Base-by-base conservation (phyloP, 2,797 vertebrate genomes). In the Microhierax caerulescens region DNA sequence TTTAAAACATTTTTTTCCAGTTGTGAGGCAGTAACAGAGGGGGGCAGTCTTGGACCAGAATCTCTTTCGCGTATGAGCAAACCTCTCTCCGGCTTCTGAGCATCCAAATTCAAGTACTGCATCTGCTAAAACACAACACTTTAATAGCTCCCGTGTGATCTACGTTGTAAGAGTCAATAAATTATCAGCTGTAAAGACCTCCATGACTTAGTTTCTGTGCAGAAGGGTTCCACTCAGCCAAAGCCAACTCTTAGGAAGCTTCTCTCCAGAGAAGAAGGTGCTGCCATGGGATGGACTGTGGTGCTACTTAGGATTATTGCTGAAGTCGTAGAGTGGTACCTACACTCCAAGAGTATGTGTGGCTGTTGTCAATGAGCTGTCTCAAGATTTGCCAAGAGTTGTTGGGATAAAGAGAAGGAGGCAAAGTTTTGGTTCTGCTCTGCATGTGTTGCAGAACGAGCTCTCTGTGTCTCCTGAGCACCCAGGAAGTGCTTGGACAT, bases 41-140 rank as follows among this genome's bases (percentile, higher is more conserved):
- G 88, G 93, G 97, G 97, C 97, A 96, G 93, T 50, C 92, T 95
- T 95, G 93, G 63, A 89, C 70, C 90, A 96, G 81, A 57, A 45
- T n/a, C 4, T 37, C 57, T 28, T 41, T 34, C 22, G 12, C 34
- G 10, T 34, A 11, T 60, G 84, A 48, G 27, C 17, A 67, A 75
- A 27, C 7, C 19, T 54, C 7, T 72, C 63, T 63, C 59, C 30
- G 21, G n/a, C 20, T 88, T 70, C 61, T 43, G 43, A n/a, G 67
- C 6, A 37, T 39, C 14, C 22, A 39, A n/a, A 57, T 73, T 82
- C 32, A 60, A 59, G 24, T 28, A 19, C 21, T 10, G 25, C 21
- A 10, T 30, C 43, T 59, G 57, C 54, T 84, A 27, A 60, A 82
- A 47, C 32, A 36, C 37, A 84, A 1, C 23, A 56, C 27, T 81